phyloP scores from a whole-genome alignment of 2,888 invertebrate genomes.

The Thera britannica region DNA sequence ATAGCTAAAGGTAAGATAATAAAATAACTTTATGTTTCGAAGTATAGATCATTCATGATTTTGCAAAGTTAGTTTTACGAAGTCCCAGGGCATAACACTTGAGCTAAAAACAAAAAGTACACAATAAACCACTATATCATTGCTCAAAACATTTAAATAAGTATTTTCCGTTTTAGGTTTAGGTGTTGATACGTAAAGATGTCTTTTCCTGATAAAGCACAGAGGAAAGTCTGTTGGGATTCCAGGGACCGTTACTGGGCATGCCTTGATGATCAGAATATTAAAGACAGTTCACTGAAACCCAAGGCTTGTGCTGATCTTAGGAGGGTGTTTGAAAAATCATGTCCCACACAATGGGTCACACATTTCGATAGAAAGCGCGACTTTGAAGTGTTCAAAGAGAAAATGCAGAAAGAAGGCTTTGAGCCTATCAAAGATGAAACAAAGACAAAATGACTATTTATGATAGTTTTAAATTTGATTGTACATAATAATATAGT shows the following conservation, averaged over 20 bases:
- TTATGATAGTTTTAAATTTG: conserved; percentile 46
- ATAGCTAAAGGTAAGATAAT: conserved; percentile 26
- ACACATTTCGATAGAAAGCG: conserved; percentile 97
- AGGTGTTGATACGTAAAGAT: conserved; percentile 72
- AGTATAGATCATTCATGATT: conserved; percentile 21
- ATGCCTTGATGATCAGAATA: conserved; percentile 90
- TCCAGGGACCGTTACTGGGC: conserved; percentile 95
- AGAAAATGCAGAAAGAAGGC: conserved; percentile 93
- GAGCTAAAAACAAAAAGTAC: not conserved
- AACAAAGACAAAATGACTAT: conserved; percentile 52
- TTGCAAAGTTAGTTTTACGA: conserved; percentile 23
- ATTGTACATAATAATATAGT: conserved; percentile 67
- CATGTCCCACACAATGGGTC: conserved; percentile 94
- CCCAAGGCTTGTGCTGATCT: conserved; percentile 87
- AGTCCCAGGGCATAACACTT: conserved; percentile 27
- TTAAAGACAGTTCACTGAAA: conserved; percentile 83
- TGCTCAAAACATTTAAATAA: conserved; percentile 10
- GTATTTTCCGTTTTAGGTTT: conserved; percentile 70
- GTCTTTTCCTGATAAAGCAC: conserved; percentile 93
- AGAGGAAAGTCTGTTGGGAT: conserved; percentile 93
- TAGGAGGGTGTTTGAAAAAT: conserved; percentile 89
- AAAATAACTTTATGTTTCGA: not conserved
- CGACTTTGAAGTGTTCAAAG: conserved; percentile 94
- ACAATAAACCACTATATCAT: not conserved
- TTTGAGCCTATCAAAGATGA: conserved; percentile 89